Conservation (phyloP, 92 coral and sea anemone species). For the Palythoa caribaeorum region DNA sequence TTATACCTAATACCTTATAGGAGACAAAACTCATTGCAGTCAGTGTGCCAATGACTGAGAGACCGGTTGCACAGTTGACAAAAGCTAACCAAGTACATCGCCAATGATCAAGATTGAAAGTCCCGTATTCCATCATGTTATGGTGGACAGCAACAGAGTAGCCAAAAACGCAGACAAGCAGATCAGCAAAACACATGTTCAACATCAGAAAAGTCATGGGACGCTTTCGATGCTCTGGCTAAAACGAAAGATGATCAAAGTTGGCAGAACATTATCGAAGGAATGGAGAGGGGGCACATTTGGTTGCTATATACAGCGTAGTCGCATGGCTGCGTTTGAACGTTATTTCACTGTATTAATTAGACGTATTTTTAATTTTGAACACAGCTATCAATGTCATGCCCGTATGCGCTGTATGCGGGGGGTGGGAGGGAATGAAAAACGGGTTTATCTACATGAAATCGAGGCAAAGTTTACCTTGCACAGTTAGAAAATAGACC, state of each 20-base stretch:
- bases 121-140: neutral
- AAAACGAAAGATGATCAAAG: neutral
- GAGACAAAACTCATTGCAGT: constrained; percentile 55
- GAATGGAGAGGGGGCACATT: neutral
- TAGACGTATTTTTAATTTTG: too few relatives aligned
- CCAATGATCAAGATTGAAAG: neutral
- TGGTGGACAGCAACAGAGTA: neutral
- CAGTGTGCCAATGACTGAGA: constrained; percentile 55
- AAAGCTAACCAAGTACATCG: constrained; percentile 19
- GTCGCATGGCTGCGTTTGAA: too few relatives aligned
- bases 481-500: too few relatives aligned
- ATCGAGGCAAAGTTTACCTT: too few relatives aligned
- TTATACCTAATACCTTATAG: constrained; percentile 12
- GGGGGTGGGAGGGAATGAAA: too few relatives aligned
- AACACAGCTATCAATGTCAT: too few relatives aligned
- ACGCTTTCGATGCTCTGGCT: constrained; percentile 37
- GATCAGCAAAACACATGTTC: constrained; percentile 25
- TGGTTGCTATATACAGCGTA: too few relatives aligned
- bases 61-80: constrained; percentile 43
- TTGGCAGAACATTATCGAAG: neutral
- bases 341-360: too few relatives aligned
- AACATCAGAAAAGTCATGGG: constrained; percentile 22
- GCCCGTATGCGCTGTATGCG: too few relatives aligned
- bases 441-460: too few relatives aligned
- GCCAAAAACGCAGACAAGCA: constrained; percentile 21